Conservation (phyloP, 2,797 vertebrate genomes). For the Melanotaenia boesemani region DNA sequence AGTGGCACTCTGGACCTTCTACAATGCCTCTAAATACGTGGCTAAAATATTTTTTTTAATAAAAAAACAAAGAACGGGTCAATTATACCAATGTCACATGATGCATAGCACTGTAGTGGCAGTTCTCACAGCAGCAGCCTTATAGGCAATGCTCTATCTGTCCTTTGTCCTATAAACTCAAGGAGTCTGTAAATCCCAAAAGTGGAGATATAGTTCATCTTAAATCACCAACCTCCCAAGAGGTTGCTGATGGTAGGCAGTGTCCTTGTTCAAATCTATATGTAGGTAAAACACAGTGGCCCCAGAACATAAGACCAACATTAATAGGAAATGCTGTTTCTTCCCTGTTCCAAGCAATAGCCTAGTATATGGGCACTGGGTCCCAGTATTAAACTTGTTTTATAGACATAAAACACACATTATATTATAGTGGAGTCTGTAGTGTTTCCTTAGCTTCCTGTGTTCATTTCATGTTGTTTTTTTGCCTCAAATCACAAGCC, state of each 20-base stretch:
- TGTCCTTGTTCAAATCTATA: conserved; percentile 49
- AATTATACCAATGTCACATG: conserved; percentile 17
- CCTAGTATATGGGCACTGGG: background rate
- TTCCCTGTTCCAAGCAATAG: background rate
- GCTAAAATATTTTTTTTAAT: background rate
- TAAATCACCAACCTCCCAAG: conserved; percentile 50
- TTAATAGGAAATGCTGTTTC: background rate
- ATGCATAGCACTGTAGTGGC: background rate
- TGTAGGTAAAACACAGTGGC: conserved; percentile 43
- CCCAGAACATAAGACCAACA: conserved; percentile 8
- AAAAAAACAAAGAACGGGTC: background rate
- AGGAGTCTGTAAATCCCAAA: conserved; percentile 49
- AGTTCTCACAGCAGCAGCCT: conserved; percentile 10
- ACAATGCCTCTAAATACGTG: too few species aligned
- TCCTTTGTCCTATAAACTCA: conserved; percentile 50
- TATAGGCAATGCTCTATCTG: conserved; percentile 16
- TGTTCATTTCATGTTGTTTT: conserved; percentile 23
- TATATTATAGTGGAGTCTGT: conserved; percentile 6
- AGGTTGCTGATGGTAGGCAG: conserved; percentile 29
- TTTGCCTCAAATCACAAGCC: conserved; percentile 46
- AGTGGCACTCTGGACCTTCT: too few species aligned
- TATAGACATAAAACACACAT: background rate
- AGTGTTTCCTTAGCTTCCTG: conserved; percentile 2
- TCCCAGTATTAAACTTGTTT: background rate
- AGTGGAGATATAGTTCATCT: conserved; percentile 32